These are phyloP conservation scores for Noctua janthe DNA, from an alignment of 2,888 invertebrate genomes.

Conservation along the genomic window DNA sequence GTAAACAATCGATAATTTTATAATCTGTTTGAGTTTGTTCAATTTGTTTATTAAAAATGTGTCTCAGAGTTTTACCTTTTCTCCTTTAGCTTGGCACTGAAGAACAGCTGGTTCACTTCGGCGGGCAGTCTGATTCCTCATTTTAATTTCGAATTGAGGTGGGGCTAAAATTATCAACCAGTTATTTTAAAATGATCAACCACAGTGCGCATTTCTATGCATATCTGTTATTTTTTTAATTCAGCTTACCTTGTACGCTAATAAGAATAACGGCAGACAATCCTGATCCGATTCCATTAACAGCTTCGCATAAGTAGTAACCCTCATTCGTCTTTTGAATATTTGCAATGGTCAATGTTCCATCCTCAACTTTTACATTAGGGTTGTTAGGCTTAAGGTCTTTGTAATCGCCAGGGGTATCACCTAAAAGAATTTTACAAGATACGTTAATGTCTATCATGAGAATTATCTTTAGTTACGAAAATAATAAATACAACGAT, in stretches of 20 bases:
- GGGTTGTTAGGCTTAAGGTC: slow-evolving; percentile 97
- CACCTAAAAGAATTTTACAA: slow-evolving; percentile 90
- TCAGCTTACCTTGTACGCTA: slow-evolving; percentile 95
- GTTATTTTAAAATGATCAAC: background rate
- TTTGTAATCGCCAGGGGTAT: slow-evolving; percentile 97
- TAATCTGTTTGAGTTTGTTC: background rate
- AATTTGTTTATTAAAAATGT: background rate
- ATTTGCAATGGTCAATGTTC: slow-evolving; percentile 96
- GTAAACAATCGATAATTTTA: slow-evolving; percentile 37
- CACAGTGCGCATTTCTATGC: background rate
- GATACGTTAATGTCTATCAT: background rate
- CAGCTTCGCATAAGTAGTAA: slow-evolving; percentile 98
- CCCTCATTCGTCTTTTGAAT: slow-evolving; percentile 98
- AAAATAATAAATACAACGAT: background rate
- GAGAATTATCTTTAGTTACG: background rate
- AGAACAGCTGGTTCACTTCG: slow-evolving; percentile 97
- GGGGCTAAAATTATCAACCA: slow-evolving; percentile 92
- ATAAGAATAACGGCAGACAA: slow-evolving; percentile 98
- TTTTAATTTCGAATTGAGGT: slow-evolving; percentile 97
- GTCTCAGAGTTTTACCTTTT: slow-evolving; percentile 89
- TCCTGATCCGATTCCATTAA: slow-evolving; percentile 98
- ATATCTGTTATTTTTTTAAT: background rate
- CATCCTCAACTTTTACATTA: slow-evolving; percentile 98
- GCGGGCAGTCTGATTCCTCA: slow-evolving; percentile 97
- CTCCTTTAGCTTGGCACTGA: slow-evolving; percentile 98